phyloP scores from a whole-genome alignment of 2,113 vertebrate genomes.

The Indicator maculatus region DNA sequence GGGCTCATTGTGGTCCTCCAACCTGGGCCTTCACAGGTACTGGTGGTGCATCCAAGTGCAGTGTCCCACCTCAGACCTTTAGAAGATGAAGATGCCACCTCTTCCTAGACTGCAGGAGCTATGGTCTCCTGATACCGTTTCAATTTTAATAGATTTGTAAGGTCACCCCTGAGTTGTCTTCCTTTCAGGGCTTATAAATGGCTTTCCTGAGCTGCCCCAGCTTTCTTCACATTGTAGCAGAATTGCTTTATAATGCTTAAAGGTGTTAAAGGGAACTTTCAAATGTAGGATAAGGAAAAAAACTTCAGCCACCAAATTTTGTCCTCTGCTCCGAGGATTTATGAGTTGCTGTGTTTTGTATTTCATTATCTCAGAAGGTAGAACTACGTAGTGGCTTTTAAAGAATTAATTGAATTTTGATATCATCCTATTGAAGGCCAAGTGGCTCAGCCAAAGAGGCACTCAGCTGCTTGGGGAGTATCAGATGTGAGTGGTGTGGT shows the following conservation, averaged over 20 bases:
- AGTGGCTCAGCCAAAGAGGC: neutral
- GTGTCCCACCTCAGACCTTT: neutral
- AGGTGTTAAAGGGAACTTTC: slow-evolving; percentile 11
- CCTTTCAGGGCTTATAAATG: neutral
- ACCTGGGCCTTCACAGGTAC: fast-evolving
- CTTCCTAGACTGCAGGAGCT: neutral
- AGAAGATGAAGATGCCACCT: neutral
- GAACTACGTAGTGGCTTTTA: neutral
- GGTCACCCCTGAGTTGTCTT: neutral
- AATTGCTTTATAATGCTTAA: neutral
- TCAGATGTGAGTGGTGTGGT: neutral
- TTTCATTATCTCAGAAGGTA: neutral
- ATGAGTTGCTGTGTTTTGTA: neutral
- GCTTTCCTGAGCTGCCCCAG: slow-evolving; percentile 36
- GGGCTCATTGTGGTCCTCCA: fast-evolving
- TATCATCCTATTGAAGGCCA: neutral
- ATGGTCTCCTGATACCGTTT: neutral
- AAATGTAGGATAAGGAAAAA: slow-evolving; percentile 9
- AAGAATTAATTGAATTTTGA: neutral
- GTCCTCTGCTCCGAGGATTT: neutral
- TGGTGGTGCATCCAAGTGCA: neutral
- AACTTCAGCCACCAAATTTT: neutral
- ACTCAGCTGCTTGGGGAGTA: neutral
- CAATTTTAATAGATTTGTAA: neutral
- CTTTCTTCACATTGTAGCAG: neutral